A percentile compares a stretch with the other conserved stretches of the same genome.
Conservation (phyloP, 2,797 vertebrate species). For the Poecile montanus region DNA sequence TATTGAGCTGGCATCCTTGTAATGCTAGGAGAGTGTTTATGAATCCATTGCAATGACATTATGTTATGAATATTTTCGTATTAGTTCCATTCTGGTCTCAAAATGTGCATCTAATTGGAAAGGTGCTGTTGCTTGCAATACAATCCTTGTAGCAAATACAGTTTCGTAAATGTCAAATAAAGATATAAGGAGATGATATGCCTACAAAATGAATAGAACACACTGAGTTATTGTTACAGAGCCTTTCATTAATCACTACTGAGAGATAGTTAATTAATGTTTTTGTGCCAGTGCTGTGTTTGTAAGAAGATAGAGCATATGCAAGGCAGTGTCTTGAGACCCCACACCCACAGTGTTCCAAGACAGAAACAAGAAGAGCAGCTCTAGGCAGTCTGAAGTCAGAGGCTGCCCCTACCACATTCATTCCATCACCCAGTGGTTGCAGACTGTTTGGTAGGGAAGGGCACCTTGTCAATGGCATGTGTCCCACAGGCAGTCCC, state of each 20-base stretch:
- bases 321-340: not conserved
- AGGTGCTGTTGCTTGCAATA: constrained; percentile 1
- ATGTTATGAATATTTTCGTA: not conserved
- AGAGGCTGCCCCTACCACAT: not conserved
- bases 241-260: constrained; percentile 30
- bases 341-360: not conserved
- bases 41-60: not conserved
- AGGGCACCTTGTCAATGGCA: constrained; percentile 39
- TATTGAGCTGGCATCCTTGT: not conserved
- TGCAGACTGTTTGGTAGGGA: not conserved
- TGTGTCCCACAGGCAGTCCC: not conserved
- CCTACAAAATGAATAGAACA: constrained; percentile 37
- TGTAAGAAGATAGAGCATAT: not conserved
- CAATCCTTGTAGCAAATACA: not conserved
- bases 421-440: not conserved
- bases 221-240: not conserved
- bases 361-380: not conserved
- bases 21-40: not conserved
- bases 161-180: constrained; percentile 39
- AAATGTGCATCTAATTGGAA: constrained; percentile 44
- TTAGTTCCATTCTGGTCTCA: not conserved
- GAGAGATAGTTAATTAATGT: constrained; percentile 6
- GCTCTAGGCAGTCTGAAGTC: not conserved
- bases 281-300: not conserved
- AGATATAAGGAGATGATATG: constrained; percentile 13